Base-by-base conservation (phyloP, 1,140 invertebrate genomes). In the Akabosia matsudoensis region DNA sequence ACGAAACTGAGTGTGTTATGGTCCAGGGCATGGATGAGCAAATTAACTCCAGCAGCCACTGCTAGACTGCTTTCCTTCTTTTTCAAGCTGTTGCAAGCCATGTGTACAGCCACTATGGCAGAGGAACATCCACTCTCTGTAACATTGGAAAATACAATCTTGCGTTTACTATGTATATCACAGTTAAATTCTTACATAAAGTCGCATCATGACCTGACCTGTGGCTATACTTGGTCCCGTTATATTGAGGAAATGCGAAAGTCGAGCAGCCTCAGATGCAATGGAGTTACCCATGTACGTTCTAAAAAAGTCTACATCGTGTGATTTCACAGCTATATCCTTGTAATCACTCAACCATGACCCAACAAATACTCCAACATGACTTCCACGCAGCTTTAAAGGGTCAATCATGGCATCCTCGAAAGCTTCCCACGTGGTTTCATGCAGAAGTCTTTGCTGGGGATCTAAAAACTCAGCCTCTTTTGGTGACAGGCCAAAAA, bases 391-490 rank as follows among this genome's bases (percentile, higher is more conserved):
- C n/a, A 78, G 45, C 0, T 18, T 18, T 0, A 33, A 28, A 16
- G 77, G 77, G 28, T 76, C 72, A 13, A 78, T 78, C 0, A 31
- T 34, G 1, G 77, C 74, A 30, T 90, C 89, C 79, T 88, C 37
- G 7, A 45, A 18, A 18, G 88, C 86, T 83, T 90, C 89, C 83
- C 89, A 88, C 2, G 88, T 84, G 3, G 88, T 85, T 82, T 90
- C 89, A 1, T 90, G 83, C 24, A 90, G 82, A 33, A 90, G 81
- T 74, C 89, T 81, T n/a, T 89, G 83, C 83, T 90, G 89, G 45
- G 89, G 89, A 80, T 90, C 89, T 87, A 90, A 89, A 70, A 80
- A 82, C 78, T 89, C 84, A 4, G 88, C 88, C 81, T 89, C 86
- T 80, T 87, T 85, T 14, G 79, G 85, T 77, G 85, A 85, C n/a